Conservation (phyloP, 2,113 vertebrate species). For the Speoplatyrhinus poulsoni region DNA sequence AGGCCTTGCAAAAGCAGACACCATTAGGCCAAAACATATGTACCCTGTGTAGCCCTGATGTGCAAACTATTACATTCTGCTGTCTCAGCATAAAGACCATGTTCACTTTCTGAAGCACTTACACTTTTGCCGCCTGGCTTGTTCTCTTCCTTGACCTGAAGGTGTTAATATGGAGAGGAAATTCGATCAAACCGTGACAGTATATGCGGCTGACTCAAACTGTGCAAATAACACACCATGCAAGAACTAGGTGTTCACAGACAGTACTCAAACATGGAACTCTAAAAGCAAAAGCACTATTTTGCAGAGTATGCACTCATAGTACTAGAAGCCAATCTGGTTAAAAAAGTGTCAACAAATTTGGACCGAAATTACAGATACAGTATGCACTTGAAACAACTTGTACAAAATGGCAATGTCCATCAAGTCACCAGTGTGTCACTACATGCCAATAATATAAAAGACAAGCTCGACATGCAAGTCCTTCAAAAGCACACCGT, state of each 20-base stretch:
- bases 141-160: constrained; percentile 83
- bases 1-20: no score
- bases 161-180: constrained; percentile 45
- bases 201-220: neutral
- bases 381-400: neutral
- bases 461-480: neutral
- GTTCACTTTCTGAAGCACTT: constrained; percentile 51
- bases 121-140: constrained; percentile 69
- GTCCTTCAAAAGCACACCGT: no score
- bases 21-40: no score
- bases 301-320: neutral
- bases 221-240: constrained; percentile 10
- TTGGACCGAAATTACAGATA: no score
- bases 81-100: neutral
- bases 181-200: constrained; percentile 46
- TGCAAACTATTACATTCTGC: neutral
- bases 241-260: constrained; percentile 19
- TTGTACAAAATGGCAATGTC: neutral
- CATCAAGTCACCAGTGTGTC: neutral
- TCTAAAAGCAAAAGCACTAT: neutral
- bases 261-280: neutral
- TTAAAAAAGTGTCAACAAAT: neutral
- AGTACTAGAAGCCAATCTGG: neutral
- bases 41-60: neutral
- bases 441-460: neutral